Evolutionary conservation across 2,888 invertebrate species (phyloP), one percentile per base, ranked within the genome.

Genomic region (Mylabris sibirica): DNA sequence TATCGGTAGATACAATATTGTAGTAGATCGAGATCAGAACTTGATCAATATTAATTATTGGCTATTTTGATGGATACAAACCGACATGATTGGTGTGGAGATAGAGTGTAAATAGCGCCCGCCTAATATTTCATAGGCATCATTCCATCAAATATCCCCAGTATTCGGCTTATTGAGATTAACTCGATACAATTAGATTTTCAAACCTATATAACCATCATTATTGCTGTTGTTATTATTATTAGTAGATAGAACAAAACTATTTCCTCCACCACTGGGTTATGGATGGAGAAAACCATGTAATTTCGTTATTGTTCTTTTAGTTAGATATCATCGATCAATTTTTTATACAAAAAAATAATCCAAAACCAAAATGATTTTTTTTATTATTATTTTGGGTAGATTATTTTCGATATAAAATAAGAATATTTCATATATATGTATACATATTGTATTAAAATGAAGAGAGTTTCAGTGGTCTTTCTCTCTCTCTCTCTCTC

Each of bases 21-120:
- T 24, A 57, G 57, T 26, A 57, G 57, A 74, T 74, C 75, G 74
- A 76, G 77, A 79, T 79, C 78, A 70, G 14, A 74, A 72, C 72
- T 73, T 78, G 79, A 81, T 81, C 81, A 80, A 80, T 81, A 81
- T 80, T 81, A 81, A 81, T 81, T 81, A 80, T 80, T 78, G 79
- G 79, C 75, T 78, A 76, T 78, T 80, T 79, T 81, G 77, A 77
- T 75, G 75, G 75, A 77, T 75, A 69, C 72, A 71, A 72, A 65
- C 68, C 61, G 68, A 73, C 71, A 68, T 68, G 73, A 75, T 76
- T 74, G 72, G 72, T 69, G 65, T 30, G 8, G 30, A 63, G 74
- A 72, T 71, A 72, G 61, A 66, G 66, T 68, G 68, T 71, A 64
- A 66, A 68, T 71, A 64, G 68, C 64, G 62, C 61, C 61, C 3